phyloP scores from a whole-genome alignment of 2,797 vertebrate genomes.

The Tapirus indicus region DNA sequence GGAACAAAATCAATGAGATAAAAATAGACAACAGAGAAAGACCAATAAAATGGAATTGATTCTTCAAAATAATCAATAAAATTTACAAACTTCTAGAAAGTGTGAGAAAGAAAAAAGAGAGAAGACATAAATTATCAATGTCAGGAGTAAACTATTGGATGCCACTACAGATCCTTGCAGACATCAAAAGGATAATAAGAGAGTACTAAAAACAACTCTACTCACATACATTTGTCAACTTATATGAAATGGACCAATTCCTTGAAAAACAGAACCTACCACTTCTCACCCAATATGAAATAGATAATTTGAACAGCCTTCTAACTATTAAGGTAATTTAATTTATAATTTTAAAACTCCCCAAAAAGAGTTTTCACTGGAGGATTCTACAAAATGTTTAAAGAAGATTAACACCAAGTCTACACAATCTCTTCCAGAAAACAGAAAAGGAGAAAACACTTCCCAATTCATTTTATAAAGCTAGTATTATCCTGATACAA shows the following conservation, averaged over 20 bases:
- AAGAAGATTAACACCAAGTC: not conserved
- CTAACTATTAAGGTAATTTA: not conserved
- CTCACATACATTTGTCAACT: not conserved
- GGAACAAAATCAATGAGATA: not conserved
- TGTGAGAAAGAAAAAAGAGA: not conserved
- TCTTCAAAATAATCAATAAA: constrained; percentile 34
- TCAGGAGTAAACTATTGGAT: not conserved
- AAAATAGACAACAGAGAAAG: not conserved
- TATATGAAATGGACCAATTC: not conserved
- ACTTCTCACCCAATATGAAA: not conserved
- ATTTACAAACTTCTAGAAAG: not conserved
- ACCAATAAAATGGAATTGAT: not conserved
- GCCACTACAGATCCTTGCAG: not conserved
- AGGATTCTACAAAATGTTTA: not conserved
- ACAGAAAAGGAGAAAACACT: not conserved
- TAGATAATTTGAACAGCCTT: not conserved
- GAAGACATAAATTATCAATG: not conserved
- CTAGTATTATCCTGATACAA: not conserved
- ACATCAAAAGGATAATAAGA: not conserved
- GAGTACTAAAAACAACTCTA: not conserved
- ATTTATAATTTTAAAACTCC: not conserved
- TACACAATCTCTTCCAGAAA: not conserved
- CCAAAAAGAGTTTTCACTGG: not conserved
- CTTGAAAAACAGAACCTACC: not conserved
- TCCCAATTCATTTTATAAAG: not conserved